Conservation (phyloP, 2,113 vertebrate genomes). For the Dasyornis broadbenti region DNA sequence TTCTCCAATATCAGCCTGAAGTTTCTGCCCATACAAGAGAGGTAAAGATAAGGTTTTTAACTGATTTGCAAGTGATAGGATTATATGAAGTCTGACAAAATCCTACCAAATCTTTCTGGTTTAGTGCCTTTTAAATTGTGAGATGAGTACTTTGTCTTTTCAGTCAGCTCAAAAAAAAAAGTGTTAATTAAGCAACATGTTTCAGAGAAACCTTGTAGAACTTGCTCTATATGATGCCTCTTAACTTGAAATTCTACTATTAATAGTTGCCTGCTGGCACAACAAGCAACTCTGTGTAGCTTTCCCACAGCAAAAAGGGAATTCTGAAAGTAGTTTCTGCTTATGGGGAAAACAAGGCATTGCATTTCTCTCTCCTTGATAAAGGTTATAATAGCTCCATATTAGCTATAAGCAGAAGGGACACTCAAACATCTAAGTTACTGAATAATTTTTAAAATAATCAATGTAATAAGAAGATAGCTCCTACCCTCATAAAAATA, state of each 20-base stretch:
- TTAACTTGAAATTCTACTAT: slow-evolving; percentile 22
- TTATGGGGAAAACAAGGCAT: neutral
- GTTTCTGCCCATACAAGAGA: neutral
- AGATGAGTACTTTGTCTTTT: neutral
- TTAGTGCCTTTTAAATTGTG: neutral
- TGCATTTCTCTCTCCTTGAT: neutral
- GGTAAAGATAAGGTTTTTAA: neutral
- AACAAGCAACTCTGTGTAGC: neutral
- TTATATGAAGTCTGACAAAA: neutral
- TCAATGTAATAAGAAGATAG: neutral
- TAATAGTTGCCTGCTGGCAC: neutral
- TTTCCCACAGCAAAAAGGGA: neutral
- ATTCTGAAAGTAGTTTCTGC: neutral
- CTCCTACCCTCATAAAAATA: neutral
- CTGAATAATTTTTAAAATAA: neutral
- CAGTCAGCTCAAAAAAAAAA: neutral
- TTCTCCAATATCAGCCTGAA: neutral
- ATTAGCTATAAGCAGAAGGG: neutral
- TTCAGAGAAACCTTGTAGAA: neutral
- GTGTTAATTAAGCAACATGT: neutral
- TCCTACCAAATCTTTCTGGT: neutral
- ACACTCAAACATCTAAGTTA: neutral
- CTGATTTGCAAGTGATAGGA: neutral
- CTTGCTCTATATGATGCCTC: neutral
- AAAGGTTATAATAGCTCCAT: neutral